Evolutionary conservation across 2,113 vertebrate species (phyloP), one percentile per base, ranked within the genome.

Genomic region (Bos indicus): DNA sequence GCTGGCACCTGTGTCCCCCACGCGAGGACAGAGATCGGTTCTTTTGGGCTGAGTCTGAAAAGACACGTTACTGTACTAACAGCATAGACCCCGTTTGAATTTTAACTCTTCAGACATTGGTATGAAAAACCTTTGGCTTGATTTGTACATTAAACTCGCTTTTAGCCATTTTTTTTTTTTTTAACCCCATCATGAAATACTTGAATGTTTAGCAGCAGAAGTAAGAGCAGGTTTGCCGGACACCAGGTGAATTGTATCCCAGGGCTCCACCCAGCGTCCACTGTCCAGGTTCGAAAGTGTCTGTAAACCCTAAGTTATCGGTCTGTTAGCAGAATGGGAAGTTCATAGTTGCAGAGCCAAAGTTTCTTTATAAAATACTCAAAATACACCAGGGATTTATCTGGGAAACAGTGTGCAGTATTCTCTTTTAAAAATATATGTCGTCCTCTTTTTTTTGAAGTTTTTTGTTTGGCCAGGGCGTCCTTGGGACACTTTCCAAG

Each of bases 401-500:
- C 33, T 93, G 77, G n/a, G 57, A 91, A 67, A 77, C 16, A 74
- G 33, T 80, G 52, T 56, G 40, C 14, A 57, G 56, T 48, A 43
- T 36, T 54, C 3, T 23, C 54, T 71, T 95, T 71, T 36, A 57
- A 90, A 91, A 95, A 82, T 83, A 9, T 43, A 48, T 33, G 59
- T 64, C 4, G 0, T 64, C 8, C 25, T 77, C 21, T 10, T 57
- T 78, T 78, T 80, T 60, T 43, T 83, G 5, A 78, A 33, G 74
- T 93, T 51, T 82, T 23, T 92, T 95, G 80, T 97, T 97, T 89
- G 94, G 30, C 78, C 95, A 83, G 86, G 51, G 30, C 0, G 25
- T 85, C 90, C 87, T 56, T 97, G 95, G 91, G 80, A 90, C 78
- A 90, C 92, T 43, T 97, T 95, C 90, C 88, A 96, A 33, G 78